phyloP scores from a whole-genome alignment of 2,113 vertebrate genomes.

The Oryzias javanicus region DNA sequence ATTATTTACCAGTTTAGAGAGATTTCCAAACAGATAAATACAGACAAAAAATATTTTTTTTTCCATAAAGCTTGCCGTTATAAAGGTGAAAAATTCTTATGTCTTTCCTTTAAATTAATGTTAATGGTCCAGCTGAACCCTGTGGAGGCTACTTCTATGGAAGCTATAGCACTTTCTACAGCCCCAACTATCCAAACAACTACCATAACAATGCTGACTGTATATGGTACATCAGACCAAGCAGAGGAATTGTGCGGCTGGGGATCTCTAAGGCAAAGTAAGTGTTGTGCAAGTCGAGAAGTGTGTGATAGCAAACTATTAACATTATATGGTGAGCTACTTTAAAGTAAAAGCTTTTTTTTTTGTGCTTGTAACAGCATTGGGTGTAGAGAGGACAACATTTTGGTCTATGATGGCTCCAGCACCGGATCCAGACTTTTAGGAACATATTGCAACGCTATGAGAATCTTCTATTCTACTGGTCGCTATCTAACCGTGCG shows the following conservation, averaged over 20 bases:
- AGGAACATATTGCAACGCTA: slow-evolving; percentile 55
- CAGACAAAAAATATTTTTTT: too few species aligned
- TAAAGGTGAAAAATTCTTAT: too few species aligned
- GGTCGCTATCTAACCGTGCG: slow-evolving; percentile 27
- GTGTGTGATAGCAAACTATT: too few species aligned
- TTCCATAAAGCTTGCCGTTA: too few species aligned
- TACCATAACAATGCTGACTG: slow-evolving; percentile 14
- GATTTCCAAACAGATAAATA: too few species aligned
- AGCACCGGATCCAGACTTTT: slow-evolving; percentile 43
- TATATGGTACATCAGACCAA: slow-evolving; percentile 34
- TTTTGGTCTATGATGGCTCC: slow-evolving; percentile 68
- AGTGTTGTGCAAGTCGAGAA: neutral
- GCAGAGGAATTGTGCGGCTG: neutral
- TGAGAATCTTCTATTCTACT: slow-evolving; percentile 12
- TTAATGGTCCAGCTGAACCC: accelerated
- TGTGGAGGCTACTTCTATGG: slow-evolving; percentile 30
- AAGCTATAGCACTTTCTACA: slow-evolving; percentile 16
- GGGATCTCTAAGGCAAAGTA: slow-evolving; percentile 1
- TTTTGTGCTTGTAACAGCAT: slow-evolving; percentile 14
- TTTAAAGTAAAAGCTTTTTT: neutral
- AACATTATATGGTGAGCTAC: neutral
- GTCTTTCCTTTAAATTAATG: too few species aligned
- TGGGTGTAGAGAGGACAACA: slow-evolving; percentile 66
- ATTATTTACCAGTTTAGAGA: too few species aligned
- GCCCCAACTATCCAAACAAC: slow-evolving; percentile 26